Base-by-base conservation (phyloP, 2,797 vertebrate species). In the Holocentrus rufus region DNA sequence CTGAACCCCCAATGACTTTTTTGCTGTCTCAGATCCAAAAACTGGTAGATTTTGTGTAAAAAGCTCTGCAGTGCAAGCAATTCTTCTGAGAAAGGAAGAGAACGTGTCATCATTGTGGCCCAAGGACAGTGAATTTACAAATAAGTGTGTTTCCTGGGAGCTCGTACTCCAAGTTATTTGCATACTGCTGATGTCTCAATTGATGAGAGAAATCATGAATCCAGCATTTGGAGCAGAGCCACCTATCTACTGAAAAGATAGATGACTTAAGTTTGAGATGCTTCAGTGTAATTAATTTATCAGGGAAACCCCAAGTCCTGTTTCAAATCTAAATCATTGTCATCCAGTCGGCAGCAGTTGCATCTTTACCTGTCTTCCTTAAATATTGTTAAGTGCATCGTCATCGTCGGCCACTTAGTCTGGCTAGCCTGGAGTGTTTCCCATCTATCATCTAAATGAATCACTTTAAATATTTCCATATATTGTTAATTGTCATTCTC, bases 121-220 rank as follows among this genome's bases (percentile, higher is more conserved):
- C 7, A 4, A 72, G 23, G 46, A 74, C 57, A 50, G 39, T 50
- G 4, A 72, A 71, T 71, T 39, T 57, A 72, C 14, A 78, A 61
- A 46, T 68, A 57, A 64, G 20, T 11, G 57, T 46, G 44, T 69
- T 80, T 81, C 54, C 39, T 64, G 25, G 7, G 23, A 72, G 46
- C 20, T 31, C 30, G 71, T 62, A 46, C 22, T 25, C 14, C 25
- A 8, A 30, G 47, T 52, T 46, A 74, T 84, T 88, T 81, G 72
- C 77, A 85, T 87, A 74, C 47, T 79, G 81, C 69, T 81, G 79
- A 79, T 65, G 61, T 77, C 39, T 71, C 56, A 61, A 30, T 65
- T 68, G 54, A 71, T 53, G 9, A 7, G 7, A 72, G 7, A 63
- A n/a, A 68, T 64, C 14, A 11, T 49, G 17, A 69, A 50, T 76